Evolutionary conservation across 2,113 vertebrate genomes (phyloP).

Genomic region (Myrmecophaga tridactyla): DNA sequence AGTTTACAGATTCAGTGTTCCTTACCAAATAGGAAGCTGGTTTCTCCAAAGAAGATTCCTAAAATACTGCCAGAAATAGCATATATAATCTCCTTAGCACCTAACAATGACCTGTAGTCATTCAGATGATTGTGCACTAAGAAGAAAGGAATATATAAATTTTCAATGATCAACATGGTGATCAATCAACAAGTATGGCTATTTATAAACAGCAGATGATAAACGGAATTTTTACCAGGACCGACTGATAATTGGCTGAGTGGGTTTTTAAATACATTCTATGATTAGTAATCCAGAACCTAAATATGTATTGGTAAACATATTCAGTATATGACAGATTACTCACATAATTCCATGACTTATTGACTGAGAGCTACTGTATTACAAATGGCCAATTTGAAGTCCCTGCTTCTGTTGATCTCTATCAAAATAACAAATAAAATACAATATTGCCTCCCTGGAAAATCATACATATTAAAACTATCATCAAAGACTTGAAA

Average conservation of each 20-base stretch:
- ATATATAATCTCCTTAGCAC: neutral
- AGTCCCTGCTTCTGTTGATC: neutral
- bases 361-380: neutral
- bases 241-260: neutral
- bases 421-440: neutral
- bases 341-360: neutral
- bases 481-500: neutral
- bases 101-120: neutral
- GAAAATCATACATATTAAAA: neutral
- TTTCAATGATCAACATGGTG: neutral
- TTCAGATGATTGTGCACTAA: neutral
- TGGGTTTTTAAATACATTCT: neutral
- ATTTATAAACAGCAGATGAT: neutral
- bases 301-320: neutral
- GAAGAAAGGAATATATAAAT: neutral
- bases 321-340: neutral
- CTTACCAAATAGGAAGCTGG: neutral
- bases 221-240: neutral
- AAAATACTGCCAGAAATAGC: neutral
- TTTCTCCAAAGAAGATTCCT: neutral
- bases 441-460: neutral
- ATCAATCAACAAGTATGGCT: neutral
- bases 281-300: neutral
- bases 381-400: neutral
- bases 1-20: neutral